Evolutionary conservation across 2,113 vertebrate genomes (phyloP).

Genomic region (Hippocampus zosterae): DNA sequence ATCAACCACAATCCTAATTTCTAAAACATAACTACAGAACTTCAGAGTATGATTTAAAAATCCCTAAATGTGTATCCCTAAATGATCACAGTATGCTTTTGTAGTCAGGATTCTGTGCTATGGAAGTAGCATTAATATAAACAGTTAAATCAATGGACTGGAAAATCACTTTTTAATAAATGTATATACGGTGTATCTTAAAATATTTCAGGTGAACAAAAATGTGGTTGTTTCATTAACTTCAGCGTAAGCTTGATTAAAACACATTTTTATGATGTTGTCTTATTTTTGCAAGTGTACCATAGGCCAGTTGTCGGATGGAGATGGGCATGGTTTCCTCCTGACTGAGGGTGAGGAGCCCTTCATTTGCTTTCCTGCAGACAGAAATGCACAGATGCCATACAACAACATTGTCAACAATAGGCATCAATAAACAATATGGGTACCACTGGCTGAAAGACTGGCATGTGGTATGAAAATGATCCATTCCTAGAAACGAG

Average conservation of each 20-base stretch:
- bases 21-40: no score
- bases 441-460: constrained; percentile 9
- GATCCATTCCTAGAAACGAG: not conserved
- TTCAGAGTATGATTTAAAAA: not conserved
- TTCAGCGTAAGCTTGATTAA: not conserved
- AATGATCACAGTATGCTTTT: no score
- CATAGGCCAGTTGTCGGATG: constrained; percentile 78
- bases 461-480: constrained; percentile 21
- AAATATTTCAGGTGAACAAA: not conserved
- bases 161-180: no score
- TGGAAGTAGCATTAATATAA: no score
- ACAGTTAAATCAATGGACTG: no score
- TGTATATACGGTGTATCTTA: not conserved
- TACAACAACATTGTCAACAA: constrained; percentile 12
- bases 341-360: constrained; percentile 77
- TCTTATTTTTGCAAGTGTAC: constrained; percentile 48
- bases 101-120: not conserved
- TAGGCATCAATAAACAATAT: constrained; percentile 10
- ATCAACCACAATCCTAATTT: no score
- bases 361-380: constrained; percentile 81
- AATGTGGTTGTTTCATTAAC: not conserved
- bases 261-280: not conserved
- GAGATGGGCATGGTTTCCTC: constrained; percentile 79
- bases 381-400: constrained; percentile 17
- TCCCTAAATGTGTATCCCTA: no score